A percentile compares a stretch with the other conserved stretches of the same genome.
Conservation (phyloP, 2,113 vertebrate genomes). For the Ahaetulla prasina region DNA sequence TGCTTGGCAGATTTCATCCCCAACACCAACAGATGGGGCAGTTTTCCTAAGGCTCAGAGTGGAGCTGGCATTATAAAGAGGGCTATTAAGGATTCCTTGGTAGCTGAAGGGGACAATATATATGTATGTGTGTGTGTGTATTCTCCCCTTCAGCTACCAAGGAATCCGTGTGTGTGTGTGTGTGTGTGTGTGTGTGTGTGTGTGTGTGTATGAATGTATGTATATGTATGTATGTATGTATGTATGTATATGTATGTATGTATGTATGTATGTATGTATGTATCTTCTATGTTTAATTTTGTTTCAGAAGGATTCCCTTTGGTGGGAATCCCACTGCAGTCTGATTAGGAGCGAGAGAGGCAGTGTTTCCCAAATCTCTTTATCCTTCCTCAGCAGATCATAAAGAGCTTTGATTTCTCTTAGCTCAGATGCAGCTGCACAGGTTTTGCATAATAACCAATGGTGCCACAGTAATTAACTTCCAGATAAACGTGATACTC, state of each 20-base stretch:
- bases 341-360: constrained; percentile 70
- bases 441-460: constrained; percentile 96
- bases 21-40: background rate
- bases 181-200: too few relatives aligned
- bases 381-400: constrained; percentile 75
- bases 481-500: constrained; percentile 99
- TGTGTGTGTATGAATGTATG: too few relatives aligned
- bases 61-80: background rate
- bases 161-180: too few relatives aligned
- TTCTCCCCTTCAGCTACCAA: too few relatives aligned
- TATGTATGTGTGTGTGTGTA: too few relatives aligned
- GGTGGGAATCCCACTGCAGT: constrained; percentile 3
- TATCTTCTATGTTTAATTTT: background rate
- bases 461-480: constrained; percentile 98
- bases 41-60: background rate
- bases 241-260: too few relatives aligned
- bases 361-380: constrained; percentile 84
- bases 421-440: constrained; percentile 95
- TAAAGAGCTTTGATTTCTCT: constrained; percentile 86
- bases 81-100: constrained; percentile 10
- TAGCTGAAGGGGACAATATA: background rate
- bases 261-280: too few relatives aligned
- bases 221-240: too few relatives aligned
- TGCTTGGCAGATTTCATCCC: background rate
- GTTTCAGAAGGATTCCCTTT: constrained; percentile 13